Conservation (phyloP, 2,113 vertebrate species). For the Eleginops maclovinus region DNA sequence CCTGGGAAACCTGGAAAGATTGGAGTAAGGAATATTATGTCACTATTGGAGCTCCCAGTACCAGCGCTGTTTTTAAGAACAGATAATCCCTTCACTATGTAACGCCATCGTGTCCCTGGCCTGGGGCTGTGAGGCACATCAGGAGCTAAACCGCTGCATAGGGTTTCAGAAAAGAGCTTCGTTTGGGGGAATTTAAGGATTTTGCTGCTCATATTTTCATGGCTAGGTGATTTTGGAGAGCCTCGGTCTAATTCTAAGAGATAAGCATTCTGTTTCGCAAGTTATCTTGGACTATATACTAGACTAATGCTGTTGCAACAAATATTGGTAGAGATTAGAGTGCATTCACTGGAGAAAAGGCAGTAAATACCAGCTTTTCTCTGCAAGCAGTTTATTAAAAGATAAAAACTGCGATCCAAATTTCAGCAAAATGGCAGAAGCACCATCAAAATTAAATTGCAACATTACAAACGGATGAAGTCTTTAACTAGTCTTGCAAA, state of each 20-base stretch:
- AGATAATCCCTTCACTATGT: constrained; percentile 21
- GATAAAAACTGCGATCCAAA: neutral
- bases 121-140: neutral
- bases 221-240: neutral
- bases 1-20: constrained; percentile 3
- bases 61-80: constrained; percentile 11
- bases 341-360: neutral
- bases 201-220: constrained; percentile 4
- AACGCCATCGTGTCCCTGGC: constrained; percentile 21
- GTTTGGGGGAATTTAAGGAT: constrained; percentile 2
- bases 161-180: constrained; percentile 32
- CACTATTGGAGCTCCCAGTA: constrained; percentile 3
- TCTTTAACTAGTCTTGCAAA: too few species aligned
- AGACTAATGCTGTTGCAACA: neutral
- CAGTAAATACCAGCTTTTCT: neutral
- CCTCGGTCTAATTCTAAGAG: neutral
- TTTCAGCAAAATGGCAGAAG: neutral
- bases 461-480: too few species aligned
- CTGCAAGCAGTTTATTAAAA: neutral
- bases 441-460: neutral
- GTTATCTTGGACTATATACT: neutral
- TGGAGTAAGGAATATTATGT: constrained; percentile 16
- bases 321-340: too few species aligned
- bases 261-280: neutral
- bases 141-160: neutral